Evolutionary conservation across 2,888 invertebrate genomes (phyloP), one percentile per base, ranked within the genome.

Genomic region (Diarsia dahlii): DNA sequence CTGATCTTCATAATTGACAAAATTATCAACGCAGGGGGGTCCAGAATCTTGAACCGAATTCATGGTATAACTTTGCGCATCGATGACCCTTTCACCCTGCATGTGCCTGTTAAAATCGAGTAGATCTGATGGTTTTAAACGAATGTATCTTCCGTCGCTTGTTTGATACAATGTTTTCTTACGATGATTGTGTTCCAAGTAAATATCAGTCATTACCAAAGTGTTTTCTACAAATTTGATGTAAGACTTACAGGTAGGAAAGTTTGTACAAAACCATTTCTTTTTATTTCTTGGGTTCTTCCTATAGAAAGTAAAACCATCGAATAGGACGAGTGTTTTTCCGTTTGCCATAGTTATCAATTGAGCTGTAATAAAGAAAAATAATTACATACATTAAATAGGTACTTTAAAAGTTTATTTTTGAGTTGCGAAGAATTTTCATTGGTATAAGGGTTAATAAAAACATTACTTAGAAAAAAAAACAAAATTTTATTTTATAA

Each of bases 221-320:
- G 3, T 56, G 3, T 64, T n/a, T 6, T 62, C 62, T 18, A 75
- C 58, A 3, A 72, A 18, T n/a, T 76, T 52, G 0, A 81, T 5
- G 52, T 71, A 82, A 3, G 80, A 75, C n/a, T 69, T 86, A 52
- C 86, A 86, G 6, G 2, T 52, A 9, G 86, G 81, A 28, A 73
- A 86, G 18, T 71, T 71, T 1, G 78, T 80, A 54, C 85, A 83
- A n/a, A 50, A 52, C 82, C 85, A 88, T 46, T 84, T 84, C 15
- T 67, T 75, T 52, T 76, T 69, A 9, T 48, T 70, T 0, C 23
- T 78, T 34, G 76, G 71, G 12, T 78, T 84, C 39, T 52, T 65
- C n/a, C 56, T 69, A 28, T 80, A 77, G 54, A 79, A 88, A 1
- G 82, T 80, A 34, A 83, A 85, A 10, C 80, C 85, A 10, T 77